A percentile compares a stretch with the other conserved stretches of the same genome.
These are phyloP conservation scores for Xiphophorus couchianus DNA, from an alignment of 2,113 vertebrate genomes.

Conservation along the genomic window DNA sequence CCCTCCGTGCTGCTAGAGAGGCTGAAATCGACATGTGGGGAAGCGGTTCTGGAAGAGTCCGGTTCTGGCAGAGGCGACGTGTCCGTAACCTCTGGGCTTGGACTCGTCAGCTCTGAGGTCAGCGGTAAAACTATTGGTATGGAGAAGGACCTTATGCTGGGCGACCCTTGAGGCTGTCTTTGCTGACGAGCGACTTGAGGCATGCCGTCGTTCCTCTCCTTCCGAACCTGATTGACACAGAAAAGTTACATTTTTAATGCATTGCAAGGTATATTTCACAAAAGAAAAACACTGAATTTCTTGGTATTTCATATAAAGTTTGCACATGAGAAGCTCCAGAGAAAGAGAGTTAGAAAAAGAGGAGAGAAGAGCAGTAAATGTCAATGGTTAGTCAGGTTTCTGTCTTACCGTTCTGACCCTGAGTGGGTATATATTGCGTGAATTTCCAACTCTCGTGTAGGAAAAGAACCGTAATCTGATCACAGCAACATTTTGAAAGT, in stretches of 20 bases:
- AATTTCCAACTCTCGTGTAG: conserved; percentile 52
- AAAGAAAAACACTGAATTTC: not conserved
- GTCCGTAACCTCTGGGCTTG: conserved; percentile 57
- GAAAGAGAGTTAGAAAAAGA: conserved; percentile 1
- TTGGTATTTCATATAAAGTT: conserved; percentile 6
- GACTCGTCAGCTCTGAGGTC: conserved; percentile 41
- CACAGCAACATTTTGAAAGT: conserved; percentile 47
- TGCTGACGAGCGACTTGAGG: conserved; percentile 28
- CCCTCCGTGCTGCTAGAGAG: conserved; percentile 47
- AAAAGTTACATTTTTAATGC: conserved; percentile 3
- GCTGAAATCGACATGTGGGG: conserved; percentile 16
- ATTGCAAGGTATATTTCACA: not conserved
- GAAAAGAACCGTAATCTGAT: conserved; percentile 73
- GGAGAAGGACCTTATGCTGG: conserved; percentile 34
- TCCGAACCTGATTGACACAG: conserved; percentile 66
- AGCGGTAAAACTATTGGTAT: conserved; percentile 46
- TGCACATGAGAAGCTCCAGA: conserved; percentile 14
- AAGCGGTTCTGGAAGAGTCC: not conserved
- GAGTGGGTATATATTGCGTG: conserved; percentile 59
- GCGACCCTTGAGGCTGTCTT: conserved; percentile 8
- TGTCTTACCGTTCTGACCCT: conserved; percentile 70
- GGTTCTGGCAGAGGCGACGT: conserved; percentile 14
- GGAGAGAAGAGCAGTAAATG: not conserved
- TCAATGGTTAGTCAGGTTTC: conserved; percentile 1
- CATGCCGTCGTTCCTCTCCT: conserved; percentile 42